Evolutionary conservation across 2,113 vertebrate genomes (phyloP).

Genomic region (Corythoichthys intestinalis): DNA sequence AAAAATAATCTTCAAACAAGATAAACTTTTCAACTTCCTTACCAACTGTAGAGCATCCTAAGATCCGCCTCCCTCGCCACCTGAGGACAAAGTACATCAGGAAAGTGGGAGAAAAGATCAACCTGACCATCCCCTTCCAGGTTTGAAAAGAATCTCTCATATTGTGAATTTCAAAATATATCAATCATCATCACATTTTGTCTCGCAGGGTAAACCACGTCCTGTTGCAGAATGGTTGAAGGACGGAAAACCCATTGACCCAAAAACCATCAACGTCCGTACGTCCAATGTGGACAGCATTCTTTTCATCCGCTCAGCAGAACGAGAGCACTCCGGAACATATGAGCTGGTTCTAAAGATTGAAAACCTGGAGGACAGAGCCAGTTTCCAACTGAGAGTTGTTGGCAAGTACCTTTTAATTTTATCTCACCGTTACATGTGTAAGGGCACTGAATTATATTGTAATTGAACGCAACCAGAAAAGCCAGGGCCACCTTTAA

Average conservation of each 20-base stretch:
- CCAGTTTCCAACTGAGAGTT: constrained; percentile 73
- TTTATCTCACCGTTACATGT: neutral
- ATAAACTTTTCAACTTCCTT: neutral
- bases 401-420: constrained; percentile 67
- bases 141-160: constrained; percentile 47
- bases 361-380: constrained; percentile 85
- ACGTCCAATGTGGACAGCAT: constrained; percentile 80
- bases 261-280: constrained; percentile 69
- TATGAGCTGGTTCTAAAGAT: constrained; percentile 81
- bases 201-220: constrained; percentile 78
- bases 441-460: neutral
- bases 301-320: constrained; percentile 83
- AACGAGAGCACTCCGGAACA: constrained; percentile 79
- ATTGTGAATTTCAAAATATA: neutral
- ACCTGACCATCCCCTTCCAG: constrained; percentile 88
- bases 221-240: constrained; percentile 81
- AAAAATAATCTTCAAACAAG: neutral
- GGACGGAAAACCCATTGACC: constrained; percentile 78
- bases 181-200: neutral
- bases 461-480: constrained; percentile 63
- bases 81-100: constrained; percentile 83
- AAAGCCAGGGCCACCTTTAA: constrained; percentile 76
- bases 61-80: constrained; percentile 85
- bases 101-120: constrained; percentile 82
- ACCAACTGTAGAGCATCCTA: constrained; percentile 77